These are phyloP conservation scores for Marronus borbonicus DNA, from an alignment of 2,888 invertebrate genomes.

Conservation along the genomic window DNA sequence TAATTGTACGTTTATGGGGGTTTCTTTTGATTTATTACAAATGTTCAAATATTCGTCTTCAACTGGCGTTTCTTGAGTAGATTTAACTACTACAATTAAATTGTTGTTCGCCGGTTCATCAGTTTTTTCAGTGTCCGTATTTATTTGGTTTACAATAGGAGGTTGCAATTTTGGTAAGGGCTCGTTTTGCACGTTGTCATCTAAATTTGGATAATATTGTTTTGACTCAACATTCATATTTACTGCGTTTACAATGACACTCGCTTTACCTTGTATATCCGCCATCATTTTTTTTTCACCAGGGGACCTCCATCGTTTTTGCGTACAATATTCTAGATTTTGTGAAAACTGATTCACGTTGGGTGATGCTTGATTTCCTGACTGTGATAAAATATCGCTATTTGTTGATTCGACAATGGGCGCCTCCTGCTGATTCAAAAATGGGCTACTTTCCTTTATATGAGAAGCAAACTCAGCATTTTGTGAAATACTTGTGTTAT, in stretches of 20 bases:
- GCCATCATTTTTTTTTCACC: slow-evolving; percentile 57
- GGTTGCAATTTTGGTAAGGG: neutral
- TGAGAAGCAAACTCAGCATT: neutral
- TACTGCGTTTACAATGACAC: slow-evolving; percentile 27
- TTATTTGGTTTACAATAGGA: neutral
- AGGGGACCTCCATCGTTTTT: slow-evolving; percentile 56
- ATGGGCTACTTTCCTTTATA: neutral
- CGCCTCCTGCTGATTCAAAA: neutral
- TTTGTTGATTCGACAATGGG: neutral
- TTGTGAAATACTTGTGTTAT: neutral
- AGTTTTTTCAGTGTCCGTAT: neutral
- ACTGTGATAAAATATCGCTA: neutral
- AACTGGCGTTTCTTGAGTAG: no score
- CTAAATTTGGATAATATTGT: neutral
- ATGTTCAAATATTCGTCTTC: neutral
- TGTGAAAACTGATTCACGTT: neutral
- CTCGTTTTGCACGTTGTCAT: neutral
- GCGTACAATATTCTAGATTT: slow-evolving; percentile 34
- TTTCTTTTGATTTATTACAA: neutral
- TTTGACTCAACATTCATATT: neutral
- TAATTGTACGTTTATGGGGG: neutral
- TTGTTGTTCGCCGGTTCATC: neutral
- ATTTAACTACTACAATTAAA: neutral
- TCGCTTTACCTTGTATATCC: slow-evolving; percentile 41
- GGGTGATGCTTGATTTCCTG: slow-evolving; percentile 7